Conservation (phyloP, 2,888 invertebrate genomes). For the Acleris holmiana region DNA sequence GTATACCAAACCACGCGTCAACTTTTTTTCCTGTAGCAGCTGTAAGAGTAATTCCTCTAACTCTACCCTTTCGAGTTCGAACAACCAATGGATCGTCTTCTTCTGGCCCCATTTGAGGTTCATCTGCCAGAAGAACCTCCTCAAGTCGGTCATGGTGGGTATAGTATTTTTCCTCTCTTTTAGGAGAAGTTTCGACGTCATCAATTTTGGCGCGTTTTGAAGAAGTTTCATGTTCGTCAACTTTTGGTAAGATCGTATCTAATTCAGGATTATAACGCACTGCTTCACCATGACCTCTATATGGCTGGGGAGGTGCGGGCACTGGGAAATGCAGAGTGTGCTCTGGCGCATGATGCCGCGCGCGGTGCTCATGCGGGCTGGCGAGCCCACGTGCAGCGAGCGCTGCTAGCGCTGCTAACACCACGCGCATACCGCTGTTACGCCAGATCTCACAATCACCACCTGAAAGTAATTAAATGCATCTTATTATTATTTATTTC, state of each 20-base stretch:
- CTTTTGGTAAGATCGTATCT: slow-evolving; percentile 78
- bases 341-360: slow-evolving; percentile 79
- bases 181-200: slow-evolving; percentile 71
- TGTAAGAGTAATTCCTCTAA: slow-evolving; percentile 90
- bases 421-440: slow-evolving; percentile 80
- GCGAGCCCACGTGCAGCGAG: slow-evolving; percentile 77
- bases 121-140: slow-evolving; percentile 71
- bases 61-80: slow-evolving; percentile 90
- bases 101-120: slow-evolving; percentile 75
- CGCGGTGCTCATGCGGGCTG: slow-evolving; percentile 80
- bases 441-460: slow-evolving; percentile 71
- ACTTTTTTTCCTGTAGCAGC: slow-evolving; percentile 91
- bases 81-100: slow-evolving; percentile 90
- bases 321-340: slow-evolving; percentile 70
- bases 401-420: slow-evolving; percentile 78
- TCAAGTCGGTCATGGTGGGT: slow-evolving; percentile 70
- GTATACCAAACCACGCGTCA: slow-evolving; percentile 93
- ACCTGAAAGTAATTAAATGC: slow-evolving; percentile 59
- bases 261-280: slow-evolving; percentile 83
- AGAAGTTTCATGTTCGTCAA: slow-evolving; percentile 75
- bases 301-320: slow-evolving; percentile 73
- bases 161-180: slow-evolving; percentile 72
- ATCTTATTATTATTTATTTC: neutral
- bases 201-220: slow-evolving; percentile 67
- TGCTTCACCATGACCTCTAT: slow-evolving; percentile 82